Base-by-base conservation (phyloP, 2,113 vertebrate genomes). In the Pollachius pollachius region DNA sequence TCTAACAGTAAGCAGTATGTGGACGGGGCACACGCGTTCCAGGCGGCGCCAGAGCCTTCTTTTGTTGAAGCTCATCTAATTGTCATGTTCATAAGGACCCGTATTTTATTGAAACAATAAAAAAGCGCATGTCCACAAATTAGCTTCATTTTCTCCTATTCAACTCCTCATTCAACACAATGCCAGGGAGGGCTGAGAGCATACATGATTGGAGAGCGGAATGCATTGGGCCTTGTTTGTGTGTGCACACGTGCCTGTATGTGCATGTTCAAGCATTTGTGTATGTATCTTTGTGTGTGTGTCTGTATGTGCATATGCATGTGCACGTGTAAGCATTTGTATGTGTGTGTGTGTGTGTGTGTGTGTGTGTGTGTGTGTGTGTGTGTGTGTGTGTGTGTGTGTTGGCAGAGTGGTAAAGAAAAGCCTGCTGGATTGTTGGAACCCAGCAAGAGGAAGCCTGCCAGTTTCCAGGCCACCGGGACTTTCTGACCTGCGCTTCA, bases 111-210 rank as follows among this genome's bases (percentile, higher is more conserved):
- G 88, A 89, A 84, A 87, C 79, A 84, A 79, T 80, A 88, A 89
- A 87, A 89, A 88, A 88, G 87, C 85, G 68, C 81, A 86, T 85
- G 87, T 85, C 83, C 75, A 75, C 81, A 86, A 89, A 89, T 90
- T 85, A 89, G 88, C 85, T 77, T 88, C 79, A 74, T 78, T 84
- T 83, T 85, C 76, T 81, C 74, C 70, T 76, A 82, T 85, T 86
- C 81, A 87, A 76, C 79, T 78, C 77, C 77, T 80, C 81, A 85
- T 87, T 87, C 84, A 88, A 74, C 84, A 64, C 74, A 82, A 82
- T 85, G 85, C 88, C 83, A 82, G 81, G 71, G 88, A 88, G 86
- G 83, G 70, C 82, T 85, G 67, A 73, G 72, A 86, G 80, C 82
- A 88, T 85, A 80, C 75, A 74, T 89, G 85, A 85, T 80, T 88